phyloP scores from a whole-genome alignment of 2,797 vertebrate species.

The Clamator glandarius region DNA sequence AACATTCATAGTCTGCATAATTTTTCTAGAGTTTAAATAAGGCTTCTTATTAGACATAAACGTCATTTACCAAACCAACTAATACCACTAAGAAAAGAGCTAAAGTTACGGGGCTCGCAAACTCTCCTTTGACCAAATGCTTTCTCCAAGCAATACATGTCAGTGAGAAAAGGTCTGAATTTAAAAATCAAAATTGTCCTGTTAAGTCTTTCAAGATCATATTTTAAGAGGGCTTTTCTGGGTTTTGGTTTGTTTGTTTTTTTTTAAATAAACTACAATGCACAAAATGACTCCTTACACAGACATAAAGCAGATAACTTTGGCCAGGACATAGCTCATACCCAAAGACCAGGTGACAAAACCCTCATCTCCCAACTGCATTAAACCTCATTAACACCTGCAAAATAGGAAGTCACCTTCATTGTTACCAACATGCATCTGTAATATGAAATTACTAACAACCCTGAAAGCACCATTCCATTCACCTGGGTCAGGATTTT shows the following conservation, averaged over 20 bases:
- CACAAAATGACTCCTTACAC: not conserved
- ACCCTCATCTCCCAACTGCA: not conserved
- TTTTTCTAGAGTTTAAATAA: not conserved
- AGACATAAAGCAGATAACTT: not conserved
- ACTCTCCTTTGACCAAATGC: not conserved
- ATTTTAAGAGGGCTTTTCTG: not conserved
- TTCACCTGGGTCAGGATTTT: not conserved
- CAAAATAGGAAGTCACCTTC: not conserved
- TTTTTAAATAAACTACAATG: not conserved
- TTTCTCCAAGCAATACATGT: not conserved
- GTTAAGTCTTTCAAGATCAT: not conserved
- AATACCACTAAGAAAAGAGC: not conserved
- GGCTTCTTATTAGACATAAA: not conserved
- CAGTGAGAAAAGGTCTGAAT: not conserved
- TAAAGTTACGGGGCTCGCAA: not conserved
- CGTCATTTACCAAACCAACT: not conserved
- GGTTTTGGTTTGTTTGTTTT: not conserved
- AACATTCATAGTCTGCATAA: not conserved
- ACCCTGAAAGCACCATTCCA: not conserved
- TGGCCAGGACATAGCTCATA: not conserved
- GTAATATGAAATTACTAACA: conserved; percentile 16
- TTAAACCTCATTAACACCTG: conserved; percentile 35
- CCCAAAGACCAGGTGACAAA: not conserved
- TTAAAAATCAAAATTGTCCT: not conserved
- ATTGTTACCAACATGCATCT: conserved; percentile 15